These are phyloP conservation scores for Coenonympha arcania DNA, from an alignment of 2,888 invertebrate genomes.

Conservation along the genomic window DNA sequence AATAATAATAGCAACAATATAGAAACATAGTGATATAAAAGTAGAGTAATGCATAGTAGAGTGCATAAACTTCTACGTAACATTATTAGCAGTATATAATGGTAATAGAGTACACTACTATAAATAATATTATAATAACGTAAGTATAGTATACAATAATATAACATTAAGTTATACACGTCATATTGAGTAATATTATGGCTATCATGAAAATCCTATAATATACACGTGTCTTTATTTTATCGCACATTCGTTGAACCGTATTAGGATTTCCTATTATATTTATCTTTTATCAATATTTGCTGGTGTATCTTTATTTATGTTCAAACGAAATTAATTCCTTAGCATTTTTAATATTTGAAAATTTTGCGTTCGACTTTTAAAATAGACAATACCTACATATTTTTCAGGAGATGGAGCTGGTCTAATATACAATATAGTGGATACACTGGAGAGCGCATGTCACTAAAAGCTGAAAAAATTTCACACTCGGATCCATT, in stretches of 20 bases:
- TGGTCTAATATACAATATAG: background rate
- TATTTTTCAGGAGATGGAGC: too few relatives aligned
- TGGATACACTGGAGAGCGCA: background rate
- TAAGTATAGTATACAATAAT: conserved; percentile 5
- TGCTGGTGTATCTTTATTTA: too few relatives aligned
- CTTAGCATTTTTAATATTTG: too few relatives aligned
- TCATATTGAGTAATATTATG: conserved; percentile 36
- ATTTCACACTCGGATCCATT: conserved; percentile 15
- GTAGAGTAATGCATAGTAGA: too few relatives aligned
- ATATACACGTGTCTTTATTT: conserved; percentile 19
- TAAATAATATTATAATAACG: background rate
- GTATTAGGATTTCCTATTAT: background rate
- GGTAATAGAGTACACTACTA: too few relatives aligned
- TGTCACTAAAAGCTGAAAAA: background rate
- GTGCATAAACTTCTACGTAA: too few relatives aligned
- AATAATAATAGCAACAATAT: too few relatives aligned
- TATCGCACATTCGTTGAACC: background rate
- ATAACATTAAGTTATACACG: conserved; percentile 27
- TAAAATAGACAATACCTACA: too few relatives aligned
- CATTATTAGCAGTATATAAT: too few relatives aligned
- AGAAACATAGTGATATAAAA: too few relatives aligned
- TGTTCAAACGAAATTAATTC: too few relatives aligned
- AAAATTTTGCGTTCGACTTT: too few relatives aligned
- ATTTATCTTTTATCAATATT: background rate
- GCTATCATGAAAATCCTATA: conserved; percentile 34